phyloP scores from a whole-genome alignment of 2,113 vertebrate genomes.

The Orthochromis malagaraziensis region DNA sequence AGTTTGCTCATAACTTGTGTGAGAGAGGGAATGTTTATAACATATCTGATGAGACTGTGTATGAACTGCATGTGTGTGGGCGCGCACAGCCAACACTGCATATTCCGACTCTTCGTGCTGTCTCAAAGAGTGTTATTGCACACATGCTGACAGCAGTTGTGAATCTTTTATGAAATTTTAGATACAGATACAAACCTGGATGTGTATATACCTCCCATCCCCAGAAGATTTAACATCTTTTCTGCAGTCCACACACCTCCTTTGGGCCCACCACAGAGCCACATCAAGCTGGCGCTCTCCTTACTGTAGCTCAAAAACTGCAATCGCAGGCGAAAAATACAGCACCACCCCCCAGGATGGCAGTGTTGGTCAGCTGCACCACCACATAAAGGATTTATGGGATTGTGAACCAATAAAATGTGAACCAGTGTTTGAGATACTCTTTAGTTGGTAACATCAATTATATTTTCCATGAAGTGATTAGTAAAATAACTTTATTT shows the following conservation, averaged over 20 bases:
- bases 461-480: background rate
- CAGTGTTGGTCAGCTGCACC: background rate
- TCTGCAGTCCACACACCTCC: background rate
- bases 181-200: slow-evolving; percentile 20
- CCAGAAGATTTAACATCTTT: background rate
- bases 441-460: background rate
- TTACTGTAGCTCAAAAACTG: background rate
- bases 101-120: background rate
- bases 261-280: background rate
- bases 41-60: slow-evolving; percentile 8
- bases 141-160: slow-evolving; percentile 19
- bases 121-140: background rate
- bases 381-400: background rate
- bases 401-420: background rate
- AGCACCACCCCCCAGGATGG: background rate
- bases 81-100: background rate
- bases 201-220: slow-evolving; percentile 15
- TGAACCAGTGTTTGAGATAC: background rate
- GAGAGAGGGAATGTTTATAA: slow-evolving; percentile 37
- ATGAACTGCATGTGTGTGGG: background rate
- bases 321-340: background rate
- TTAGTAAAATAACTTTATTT: background rate
- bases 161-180: slow-evolving; percentile 18
- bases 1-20: slow-evolving; percentile 26
- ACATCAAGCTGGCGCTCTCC: background rate